Conservation (phyloP, 1,140 invertebrate species). For the Dolichoris vasculosae region DNA sequence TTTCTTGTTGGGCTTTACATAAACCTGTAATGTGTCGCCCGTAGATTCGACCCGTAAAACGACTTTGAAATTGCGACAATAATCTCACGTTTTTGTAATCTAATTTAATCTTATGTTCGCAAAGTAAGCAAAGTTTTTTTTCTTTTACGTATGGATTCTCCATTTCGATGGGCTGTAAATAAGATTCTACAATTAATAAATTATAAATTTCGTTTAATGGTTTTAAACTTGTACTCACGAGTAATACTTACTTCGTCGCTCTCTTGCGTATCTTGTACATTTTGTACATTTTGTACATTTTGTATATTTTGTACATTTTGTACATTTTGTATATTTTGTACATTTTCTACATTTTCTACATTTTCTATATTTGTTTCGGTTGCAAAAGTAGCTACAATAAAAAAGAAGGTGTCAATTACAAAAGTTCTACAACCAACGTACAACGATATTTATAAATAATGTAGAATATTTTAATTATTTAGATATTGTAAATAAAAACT, state of each 20-base stretch:
- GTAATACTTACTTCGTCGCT: constrained; percentile 39
- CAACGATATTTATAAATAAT: background rate
- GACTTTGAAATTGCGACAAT: constrained; percentile 96
- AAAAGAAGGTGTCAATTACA: too few relatives aligned
- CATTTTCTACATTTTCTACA: background rate
- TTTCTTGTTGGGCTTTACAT: constrained; percentile 84
- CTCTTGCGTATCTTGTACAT: too few relatives aligned
- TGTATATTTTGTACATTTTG: too few relatives aligned
- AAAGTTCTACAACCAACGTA: too few relatives aligned
- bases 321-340: too few relatives aligned
- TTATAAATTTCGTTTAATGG: background rate
- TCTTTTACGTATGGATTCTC: constrained; percentile 89
- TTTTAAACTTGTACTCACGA: background rate
- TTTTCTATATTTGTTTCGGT: constrained; percentile 8
- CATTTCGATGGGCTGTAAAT: constrained; percentile 78
- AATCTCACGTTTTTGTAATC: constrained; percentile 95
- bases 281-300: too few relatives aligned
- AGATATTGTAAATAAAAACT: constrained; percentile 16
- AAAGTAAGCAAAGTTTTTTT: constrained; percentile 87
- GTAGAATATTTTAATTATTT: background rate
- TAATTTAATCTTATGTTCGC: constrained; percentile 86
- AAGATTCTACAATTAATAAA: background rate
- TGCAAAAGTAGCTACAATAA: background rate
- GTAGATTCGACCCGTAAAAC: constrained; percentile 93
- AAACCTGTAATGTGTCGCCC: constrained; percentile 93